These are phyloP conservation scores for Drosophila mulleri DNA, from an alignment of 2,888 invertebrate species.

Conservation along the genomic window DNA sequence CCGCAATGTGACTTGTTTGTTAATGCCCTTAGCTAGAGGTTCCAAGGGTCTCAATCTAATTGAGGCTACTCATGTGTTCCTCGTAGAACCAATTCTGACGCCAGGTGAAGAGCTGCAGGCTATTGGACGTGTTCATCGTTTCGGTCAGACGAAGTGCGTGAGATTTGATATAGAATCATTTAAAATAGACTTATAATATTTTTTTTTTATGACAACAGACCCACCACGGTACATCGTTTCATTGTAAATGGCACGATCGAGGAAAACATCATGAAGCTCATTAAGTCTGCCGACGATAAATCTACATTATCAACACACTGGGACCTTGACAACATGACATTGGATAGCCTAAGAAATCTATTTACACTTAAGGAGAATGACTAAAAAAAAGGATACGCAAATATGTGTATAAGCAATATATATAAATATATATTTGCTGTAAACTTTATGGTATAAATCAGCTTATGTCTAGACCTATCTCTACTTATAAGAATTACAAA, in stretches of 20 bases:
- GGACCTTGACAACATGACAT: slow-evolving; percentile 78
- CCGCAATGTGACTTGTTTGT: slow-evolving; percentile 86
- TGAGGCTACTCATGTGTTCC: slow-evolving; percentile 91
- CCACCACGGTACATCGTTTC: slow-evolving; percentile 90
- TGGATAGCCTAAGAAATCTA: slow-evolving; percentile 67
- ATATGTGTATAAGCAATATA: neutral
- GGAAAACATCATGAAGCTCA: slow-evolving; percentile 86
- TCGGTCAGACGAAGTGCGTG: slow-evolving; percentile 90
- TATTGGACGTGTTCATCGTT: slow-evolving; percentile 91
- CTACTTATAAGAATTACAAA: slow-evolving; percentile 34
- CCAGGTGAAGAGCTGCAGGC: slow-evolving; percentile 91
- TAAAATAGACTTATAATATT: neutral
- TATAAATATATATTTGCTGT: neutral
- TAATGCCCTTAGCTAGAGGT: slow-evolving; percentile 89
- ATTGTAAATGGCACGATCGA: slow-evolving; percentile 89
- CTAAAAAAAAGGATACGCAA: neutral
- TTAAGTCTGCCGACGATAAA: slow-evolving; percentile 82
- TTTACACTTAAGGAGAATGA: slow-evolving; percentile 57
- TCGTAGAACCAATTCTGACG: slow-evolving; percentile 91
- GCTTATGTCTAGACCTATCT: slow-evolving; percentile 19
- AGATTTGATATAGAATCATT: neutral
- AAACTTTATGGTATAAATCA: neutral
- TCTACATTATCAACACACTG: slow-evolving; percentile 72
- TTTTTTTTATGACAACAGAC: slow-evolving; percentile 61
- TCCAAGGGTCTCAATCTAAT: slow-evolving; percentile 91